Conservation (phyloP, 1,140 invertebrate genomes). For the Hetaerina americana region DNA sequence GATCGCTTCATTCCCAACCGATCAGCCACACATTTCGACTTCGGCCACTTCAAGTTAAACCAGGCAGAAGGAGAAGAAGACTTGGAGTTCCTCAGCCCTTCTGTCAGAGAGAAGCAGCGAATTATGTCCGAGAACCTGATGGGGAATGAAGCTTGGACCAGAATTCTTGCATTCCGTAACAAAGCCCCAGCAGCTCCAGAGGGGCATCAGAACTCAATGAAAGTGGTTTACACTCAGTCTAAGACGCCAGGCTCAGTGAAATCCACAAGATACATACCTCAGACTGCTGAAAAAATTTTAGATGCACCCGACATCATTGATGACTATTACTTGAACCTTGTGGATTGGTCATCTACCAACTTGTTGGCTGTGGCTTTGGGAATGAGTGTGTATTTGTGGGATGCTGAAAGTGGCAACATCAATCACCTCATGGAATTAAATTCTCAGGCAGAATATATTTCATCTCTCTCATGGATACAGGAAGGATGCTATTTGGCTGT, state of each 20-base stretch:
- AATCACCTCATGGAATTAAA: slow-evolving; percentile 68
- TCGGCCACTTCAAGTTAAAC: slow-evolving; percentile 67
- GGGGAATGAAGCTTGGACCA: slow-evolving; percentile 29
- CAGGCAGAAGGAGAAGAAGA: slow-evolving; percentile 30
- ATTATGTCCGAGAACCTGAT: slow-evolving; percentile 61
- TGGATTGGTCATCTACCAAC: slow-evolving; percentile 93
- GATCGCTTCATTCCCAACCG: slow-evolving; percentile 87
- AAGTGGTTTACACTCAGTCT: slow-evolving; percentile 77
- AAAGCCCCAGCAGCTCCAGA: slow-evolving; percentile 79
- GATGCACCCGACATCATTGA: slow-evolving; percentile 95
- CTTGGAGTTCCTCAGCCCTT: slow-evolving; percentile 35
- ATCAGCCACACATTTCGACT: slow-evolving; percentile 75
- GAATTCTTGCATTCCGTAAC: slow-evolving; percentile 67
- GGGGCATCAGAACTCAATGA: slow-evolving; percentile 75
- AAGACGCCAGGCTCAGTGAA: slow-evolving; percentile 69
- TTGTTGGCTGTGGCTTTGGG: slow-evolving; percentile 84
- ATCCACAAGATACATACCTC: slow-evolving; percentile 74
- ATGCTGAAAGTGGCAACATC: slow-evolving; percentile 81
- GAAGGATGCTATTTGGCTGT: slow-evolving; percentile 80
- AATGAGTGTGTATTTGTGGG: slow-evolving; percentile 85
- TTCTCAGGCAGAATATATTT: slow-evolving; percentile 61
- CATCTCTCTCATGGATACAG: slow-evolving; percentile 81
- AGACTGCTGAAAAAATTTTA: slow-evolving; percentile 82
- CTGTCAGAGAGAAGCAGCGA: slow-evolving; percentile 45
- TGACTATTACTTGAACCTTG: slow-evolving; percentile 93